These are phyloP conservation scores for Oncorhynchus clarkii DNA, from an alignment of 2,113 vertebrate genomes.

Conservation along the genomic window DNA sequence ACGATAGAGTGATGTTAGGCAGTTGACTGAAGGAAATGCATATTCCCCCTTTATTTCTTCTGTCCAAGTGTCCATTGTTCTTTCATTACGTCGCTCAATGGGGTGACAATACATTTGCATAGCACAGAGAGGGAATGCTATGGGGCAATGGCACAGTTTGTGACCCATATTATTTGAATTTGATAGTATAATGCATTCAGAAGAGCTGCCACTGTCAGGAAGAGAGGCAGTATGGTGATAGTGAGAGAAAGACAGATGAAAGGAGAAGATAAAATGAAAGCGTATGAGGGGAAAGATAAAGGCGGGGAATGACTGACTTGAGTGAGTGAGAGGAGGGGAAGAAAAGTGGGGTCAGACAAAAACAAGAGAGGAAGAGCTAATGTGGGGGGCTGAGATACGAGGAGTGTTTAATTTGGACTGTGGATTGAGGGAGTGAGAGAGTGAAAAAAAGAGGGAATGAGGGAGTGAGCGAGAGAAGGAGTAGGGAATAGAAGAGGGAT, in stretches of 20 bases:
- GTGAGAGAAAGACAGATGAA: neutral
- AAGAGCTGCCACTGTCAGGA: conserved; percentile 41
- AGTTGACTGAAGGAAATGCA: neutral
- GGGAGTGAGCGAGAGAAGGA: neutral
- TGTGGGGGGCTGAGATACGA: neutral
- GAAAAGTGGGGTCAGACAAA: neutral
- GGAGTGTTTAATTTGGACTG: neutral
- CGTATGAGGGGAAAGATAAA: neutral
- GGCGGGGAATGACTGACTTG: neutral
- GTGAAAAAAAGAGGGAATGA: conserved; percentile 17
- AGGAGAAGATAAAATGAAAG: conserved; percentile 6
- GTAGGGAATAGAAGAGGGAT: conserved; percentile 13
- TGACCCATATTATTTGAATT: conserved; percentile 69
- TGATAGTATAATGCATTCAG: conserved; percentile 58
- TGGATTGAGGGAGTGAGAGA: neutral
- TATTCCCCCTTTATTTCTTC: conserved; percentile 23
- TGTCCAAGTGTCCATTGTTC: conserved; percentile 46
- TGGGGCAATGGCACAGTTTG: conserved; percentile 65
- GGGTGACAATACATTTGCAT: conserved; percentile 37
- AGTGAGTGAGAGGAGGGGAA: neutral
- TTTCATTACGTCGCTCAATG: conserved; percentile 29
- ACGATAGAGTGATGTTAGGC: neutral
- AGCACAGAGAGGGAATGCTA: conserved; percentile 37
- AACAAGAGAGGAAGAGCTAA: neutral
- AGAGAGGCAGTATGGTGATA: conserved; percentile 17